Evolutionary conservation across 2,888 invertebrate species (phyloP).

Genomic region (Lysandra coridon): DNA sequence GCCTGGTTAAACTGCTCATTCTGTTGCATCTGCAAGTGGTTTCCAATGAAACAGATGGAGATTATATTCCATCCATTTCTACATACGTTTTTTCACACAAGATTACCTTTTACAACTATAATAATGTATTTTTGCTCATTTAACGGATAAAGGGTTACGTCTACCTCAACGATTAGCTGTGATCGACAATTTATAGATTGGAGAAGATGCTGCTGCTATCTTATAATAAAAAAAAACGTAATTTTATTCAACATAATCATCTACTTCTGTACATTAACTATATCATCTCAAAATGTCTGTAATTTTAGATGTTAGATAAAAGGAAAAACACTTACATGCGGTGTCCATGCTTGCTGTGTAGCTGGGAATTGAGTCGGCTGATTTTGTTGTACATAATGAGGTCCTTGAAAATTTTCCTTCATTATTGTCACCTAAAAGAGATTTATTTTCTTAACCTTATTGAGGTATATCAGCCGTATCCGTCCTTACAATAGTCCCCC

Average conservation of each 20-base stretch:
- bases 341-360: neutral
- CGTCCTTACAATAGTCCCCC: too few species aligned
- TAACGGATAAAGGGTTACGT: too few species aligned
- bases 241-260: neutral
- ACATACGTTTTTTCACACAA: neutral
- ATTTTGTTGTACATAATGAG: neutral
- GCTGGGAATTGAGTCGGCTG: neutral
- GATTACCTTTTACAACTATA: neutral
- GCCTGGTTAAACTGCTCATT: neutral
- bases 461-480: neutral
- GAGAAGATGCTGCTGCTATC: too few species aligned
- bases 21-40: constrained; percentile 4
- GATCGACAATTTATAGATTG: too few species aligned
- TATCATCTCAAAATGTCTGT: neutral
- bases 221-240: neutral
- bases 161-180: too few species aligned
- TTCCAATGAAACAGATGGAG: neutral
- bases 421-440: neutral
- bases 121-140: neutral
- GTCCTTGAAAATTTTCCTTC: constrained; percentile 11
- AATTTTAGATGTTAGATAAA: neutral
- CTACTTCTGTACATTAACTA: too few species aligned
- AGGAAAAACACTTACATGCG: neutral
- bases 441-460: neutral
- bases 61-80: neutral